Base-by-base conservation (phyloP, 2,797 vertebrate species). In the Aplochiton taeniatus region DNA sequence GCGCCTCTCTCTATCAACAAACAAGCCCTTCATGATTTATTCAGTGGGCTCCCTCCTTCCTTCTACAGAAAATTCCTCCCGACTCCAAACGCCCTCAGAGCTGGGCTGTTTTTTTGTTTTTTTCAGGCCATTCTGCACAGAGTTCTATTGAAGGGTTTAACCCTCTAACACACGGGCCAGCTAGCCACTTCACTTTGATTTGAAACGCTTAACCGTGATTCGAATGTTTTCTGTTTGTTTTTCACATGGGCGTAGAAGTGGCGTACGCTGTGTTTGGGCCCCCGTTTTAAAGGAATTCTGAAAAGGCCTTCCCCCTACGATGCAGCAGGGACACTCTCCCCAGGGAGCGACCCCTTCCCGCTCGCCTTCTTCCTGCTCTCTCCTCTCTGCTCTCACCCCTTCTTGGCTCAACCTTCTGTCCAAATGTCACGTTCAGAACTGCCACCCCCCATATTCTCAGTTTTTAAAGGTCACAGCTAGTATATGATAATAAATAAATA, bases 1-100 rank as follows among this genome's bases (percentile, higher is more conserved):
- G 9, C 53, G 11, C 50, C n/a, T 16, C 59, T 52, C 63, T 51
- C 46, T 44, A 49, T 71, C 60, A 50, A 47, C 48, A 31, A 61
- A 50, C 50, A 20, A 42, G 61, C 48, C 58, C 66, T 46, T 61
- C 63, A 78, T 79, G 4, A 75, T 83, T 61, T 82, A 84, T 81
- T 79, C 46, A 75, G 50, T 7, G 55, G 6, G 17, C 47, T 41
- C 8, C 56, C 4, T 31, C 20, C 4, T 7, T 20, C 41, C 41
- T 14, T n/a, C 55, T 13, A 47, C n/a, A 31, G 18, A 12, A 3
- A 2, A 31, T 31, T 31, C 31, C 31, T 31, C 31, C 31, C 31
- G 6, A 6, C 31, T n/a, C 31, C 31, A 31, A 31, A 31, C 31
- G 3, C 31, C 31, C 31, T 6, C 31, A 31, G 31, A 31, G 31